phyloP scores from a whole-genome alignment of 64 coral and sea anemone genomes.

The Platygyra sinensis region DNA sequence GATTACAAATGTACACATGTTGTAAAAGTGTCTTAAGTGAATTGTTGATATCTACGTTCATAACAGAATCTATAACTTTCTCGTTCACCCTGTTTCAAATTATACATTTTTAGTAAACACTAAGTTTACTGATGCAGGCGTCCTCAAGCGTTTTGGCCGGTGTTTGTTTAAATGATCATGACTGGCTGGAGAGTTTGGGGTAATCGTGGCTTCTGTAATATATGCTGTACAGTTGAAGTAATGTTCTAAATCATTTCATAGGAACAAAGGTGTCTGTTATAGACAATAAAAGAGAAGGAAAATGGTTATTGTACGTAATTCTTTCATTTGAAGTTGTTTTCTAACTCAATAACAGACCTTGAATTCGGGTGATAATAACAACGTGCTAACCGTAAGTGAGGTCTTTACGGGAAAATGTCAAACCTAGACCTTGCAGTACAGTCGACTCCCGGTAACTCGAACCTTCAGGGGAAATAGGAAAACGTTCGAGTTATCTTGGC shows the following conservation, averaged over 20 bases:
- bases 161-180: too few relatives aligned
- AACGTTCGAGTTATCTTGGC: too few relatives aligned
- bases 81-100: constrained; percentile 5
- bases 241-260: constrained; percentile 22
- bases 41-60: constrained; percentile 13
- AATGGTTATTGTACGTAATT: neutral
- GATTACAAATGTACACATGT: neutral
- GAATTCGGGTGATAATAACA: too few relatives aligned
- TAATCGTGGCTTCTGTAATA: constrained; percentile 1
- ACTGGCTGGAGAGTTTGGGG: neutral
- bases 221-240: constrained; percentile 41
- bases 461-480: too few relatives aligned
- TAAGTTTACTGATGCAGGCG: neutral
- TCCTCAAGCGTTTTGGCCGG: neutral
- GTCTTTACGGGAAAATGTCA: too few relatives aligned
- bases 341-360: too few relatives aligned
- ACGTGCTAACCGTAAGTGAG: too few relatives aligned
- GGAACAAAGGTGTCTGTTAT: neutral
- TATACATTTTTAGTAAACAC: neutral
- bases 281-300: constrained; percentile 36
- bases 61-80: neutral
- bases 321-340: too few relatives aligned
- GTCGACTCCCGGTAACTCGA: too few relatives aligned
- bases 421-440: too few relatives aligned
- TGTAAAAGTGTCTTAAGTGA: neutral